phyloP scores from a whole-genome alignment of 2,888 invertebrate genomes.

The Cataglyphis albicans region DNA sequence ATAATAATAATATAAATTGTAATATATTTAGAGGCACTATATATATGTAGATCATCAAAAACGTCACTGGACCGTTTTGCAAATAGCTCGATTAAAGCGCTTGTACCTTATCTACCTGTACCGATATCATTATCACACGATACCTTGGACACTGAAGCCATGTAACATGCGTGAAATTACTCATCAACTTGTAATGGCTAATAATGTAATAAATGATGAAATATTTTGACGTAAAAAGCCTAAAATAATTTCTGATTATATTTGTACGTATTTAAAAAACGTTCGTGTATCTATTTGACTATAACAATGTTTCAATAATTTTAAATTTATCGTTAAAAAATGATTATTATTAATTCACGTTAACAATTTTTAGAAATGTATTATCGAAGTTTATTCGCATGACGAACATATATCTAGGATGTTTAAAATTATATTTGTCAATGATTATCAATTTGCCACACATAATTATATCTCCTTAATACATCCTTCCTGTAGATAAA shows the following conservation, averaged over 20 bases:
- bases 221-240: background rate
- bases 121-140: conserved; percentile 37
- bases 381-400: background rate
- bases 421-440: conserved; percentile 8
- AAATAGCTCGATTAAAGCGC: conserved; percentile 41
- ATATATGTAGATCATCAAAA: conserved; percentile 33
- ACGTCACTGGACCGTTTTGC: conserved; percentile 45
- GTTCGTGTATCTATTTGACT: background rate
- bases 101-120: conserved; percentile 25
- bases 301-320: background rate
- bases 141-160: conserved; percentile 10
- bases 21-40: conserved; percentile 9
- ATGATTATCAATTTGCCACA: conserved; percentile 38
- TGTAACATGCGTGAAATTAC: conserved; percentile 42
- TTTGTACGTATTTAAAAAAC: background rate
- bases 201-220: conserved; percentile 17
- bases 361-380: conserved; percentile 27
- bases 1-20: background rate
- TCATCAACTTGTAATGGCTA: conserved; percentile 24
- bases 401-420: background rate
- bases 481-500: conserved; percentile 46
- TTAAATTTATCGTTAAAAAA: background rate
- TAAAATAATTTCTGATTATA: background rate
- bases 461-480: conserved; percentile 33
- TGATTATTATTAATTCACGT: background rate